Conservation (phyloP, 35 echinoderm and acorn worm genomes). For the Apostichopus californicus region DNA sequence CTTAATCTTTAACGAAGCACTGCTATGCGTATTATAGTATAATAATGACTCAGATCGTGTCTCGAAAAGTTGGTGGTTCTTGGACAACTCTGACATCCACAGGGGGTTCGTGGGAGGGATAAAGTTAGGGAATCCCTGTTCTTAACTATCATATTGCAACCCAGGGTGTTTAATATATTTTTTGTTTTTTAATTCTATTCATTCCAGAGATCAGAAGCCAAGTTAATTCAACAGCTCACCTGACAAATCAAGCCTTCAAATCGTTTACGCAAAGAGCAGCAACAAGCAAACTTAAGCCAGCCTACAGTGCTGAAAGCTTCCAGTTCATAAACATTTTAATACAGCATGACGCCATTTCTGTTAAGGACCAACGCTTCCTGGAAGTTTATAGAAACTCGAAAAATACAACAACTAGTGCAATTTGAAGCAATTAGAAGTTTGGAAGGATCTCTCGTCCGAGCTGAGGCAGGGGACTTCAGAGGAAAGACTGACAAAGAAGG, state of each 20-base stretch:
- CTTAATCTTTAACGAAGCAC: no score
- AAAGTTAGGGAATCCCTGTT: no score
- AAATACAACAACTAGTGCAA: no score
- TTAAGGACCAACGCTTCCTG: conserved; percentile 5
- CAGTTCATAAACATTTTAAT: conserved; percentile 35
- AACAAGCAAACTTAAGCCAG: neutral
- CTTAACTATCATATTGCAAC: no score
- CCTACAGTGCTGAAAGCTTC: conserved; percentile 30
- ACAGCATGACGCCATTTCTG: conserved; percentile 1
- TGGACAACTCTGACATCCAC: no score
- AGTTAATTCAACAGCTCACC: conserved; percentile 13
- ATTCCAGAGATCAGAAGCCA: conserved; percentile 26
- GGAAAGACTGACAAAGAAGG: neutral
- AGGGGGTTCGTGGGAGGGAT: no score
- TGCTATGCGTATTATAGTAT: no score
- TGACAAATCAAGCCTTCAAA: neutral
- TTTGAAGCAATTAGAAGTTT: no score
- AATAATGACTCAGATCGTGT: no score
- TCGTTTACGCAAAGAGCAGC: neutral
- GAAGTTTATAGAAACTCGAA: conserved; percentile 11
- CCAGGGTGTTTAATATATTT: no score
- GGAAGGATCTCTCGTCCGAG: neutral
- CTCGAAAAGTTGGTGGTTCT: no score
- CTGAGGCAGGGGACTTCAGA: neutral
- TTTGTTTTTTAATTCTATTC: neutral